phyloP scores from a whole-genome alignment of 2,797 vertebrate species.

The Smutsia temminckii region DNA sequence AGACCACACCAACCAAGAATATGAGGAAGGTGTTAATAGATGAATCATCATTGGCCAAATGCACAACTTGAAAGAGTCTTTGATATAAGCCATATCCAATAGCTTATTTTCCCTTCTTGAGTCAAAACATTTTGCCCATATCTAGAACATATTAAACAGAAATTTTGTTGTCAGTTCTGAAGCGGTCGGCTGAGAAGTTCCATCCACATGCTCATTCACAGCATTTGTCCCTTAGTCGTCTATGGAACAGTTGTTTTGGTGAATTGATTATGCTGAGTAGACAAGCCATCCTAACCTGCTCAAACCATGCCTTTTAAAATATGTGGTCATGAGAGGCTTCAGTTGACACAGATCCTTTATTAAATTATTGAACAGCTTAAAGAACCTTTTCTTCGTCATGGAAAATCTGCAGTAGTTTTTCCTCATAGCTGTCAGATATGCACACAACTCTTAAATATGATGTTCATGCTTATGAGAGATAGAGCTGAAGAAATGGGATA shows the following conservation, averaged over 20 bases:
- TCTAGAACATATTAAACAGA: conserved; percentile 2
- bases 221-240: neutral
- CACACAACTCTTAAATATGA: conserved; percentile 58
- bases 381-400: conserved; percentile 36
- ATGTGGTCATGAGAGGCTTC: neutral
- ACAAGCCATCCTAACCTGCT: neutral
- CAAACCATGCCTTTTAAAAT: conserved; percentile 36
- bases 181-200: neutral
- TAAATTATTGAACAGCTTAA: conserved; percentile 46
- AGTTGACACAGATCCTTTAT: conserved; percentile 46
- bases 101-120: neutral
- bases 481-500: conserved; percentile 60
- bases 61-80: neutral
- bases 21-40: neutral
- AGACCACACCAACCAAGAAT: neutral
- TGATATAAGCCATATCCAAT: neutral
- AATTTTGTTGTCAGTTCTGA: neutral
- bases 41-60: neutral
- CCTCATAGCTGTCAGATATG: conserved; percentile 49
- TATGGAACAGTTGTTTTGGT: neutral
- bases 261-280: neutral
- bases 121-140: neutral
- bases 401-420: conserved; percentile 65
- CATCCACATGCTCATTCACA: neutral
- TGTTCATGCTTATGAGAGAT: conserved; percentile 48